Base-by-base conservation (phyloP, 2,113 vertebrate species). In the Cavia aperea region DNA sequence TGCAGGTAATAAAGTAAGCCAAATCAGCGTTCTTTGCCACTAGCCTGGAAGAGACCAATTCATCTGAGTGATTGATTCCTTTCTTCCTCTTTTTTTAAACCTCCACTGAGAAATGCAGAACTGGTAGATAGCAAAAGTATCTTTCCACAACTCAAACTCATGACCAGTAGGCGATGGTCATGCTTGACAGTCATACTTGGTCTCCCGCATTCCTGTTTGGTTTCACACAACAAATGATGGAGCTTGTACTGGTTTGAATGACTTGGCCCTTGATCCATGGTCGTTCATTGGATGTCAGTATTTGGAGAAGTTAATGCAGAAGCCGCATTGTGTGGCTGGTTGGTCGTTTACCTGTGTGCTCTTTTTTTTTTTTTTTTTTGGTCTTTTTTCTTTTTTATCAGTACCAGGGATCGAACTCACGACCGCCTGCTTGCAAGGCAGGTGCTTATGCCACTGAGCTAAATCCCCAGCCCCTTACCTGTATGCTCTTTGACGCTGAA, bases 311-410 rank as follows among this genome's bases (percentile, higher is more conserved):
- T 3, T 54, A 81, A 54, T 49, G 51, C 6, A 2, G 58, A 86
- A 77, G 65, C 5, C 13, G 2, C 0, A 0, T 4, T 6, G 0
- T 4, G 15, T 12, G 43, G 43, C 7, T 0, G 2, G 43, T 8
- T 0, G 2, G 39, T 31, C 49, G 51, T 15, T 51, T 19, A 0
- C 16, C 58, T 2, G 0, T 0, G 3, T 54, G 63, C 63, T 65
- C 1, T 56, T 83, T 26, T 39, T 39, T 39, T 39, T 39, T 39
- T 39, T 39, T 39, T 39, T 39, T 39, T 39, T 39, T 39, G 39
- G 39, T 39, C 39, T 39, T 39, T 39, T 39, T 39, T 39, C 39
- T 39, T 39, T 39, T 39, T 39, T 39, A 39, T 39, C 39, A 39
- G 39, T 39, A 39, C 39, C 39, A 39, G 39, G 39, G 39, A 39